These are phyloP conservation scores for Hemicordylus capensis DNA, from an alignment of 2,113 vertebrate genomes.

Conservation along the genomic window DNA sequence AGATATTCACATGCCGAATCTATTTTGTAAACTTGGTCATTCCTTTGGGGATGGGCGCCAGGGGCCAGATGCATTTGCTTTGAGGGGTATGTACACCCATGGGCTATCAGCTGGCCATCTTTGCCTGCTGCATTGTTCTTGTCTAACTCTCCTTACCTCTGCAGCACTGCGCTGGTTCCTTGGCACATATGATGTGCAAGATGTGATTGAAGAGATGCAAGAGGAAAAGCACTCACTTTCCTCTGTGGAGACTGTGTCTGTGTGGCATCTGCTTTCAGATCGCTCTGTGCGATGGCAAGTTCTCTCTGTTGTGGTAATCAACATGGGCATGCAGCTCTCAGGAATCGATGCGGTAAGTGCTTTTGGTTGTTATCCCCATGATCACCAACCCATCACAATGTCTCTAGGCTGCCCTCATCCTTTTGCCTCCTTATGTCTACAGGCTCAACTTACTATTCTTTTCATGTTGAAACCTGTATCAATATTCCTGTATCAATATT, in stretches of 20 bases:
- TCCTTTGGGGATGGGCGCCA: neutral
- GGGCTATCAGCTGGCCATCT: no score
- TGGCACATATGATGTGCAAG: slow-evolving; percentile 76
- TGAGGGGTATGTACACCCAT: neutral
- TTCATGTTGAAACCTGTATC: neutral
- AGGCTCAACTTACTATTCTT: neutral
- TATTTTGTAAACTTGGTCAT: neutral
- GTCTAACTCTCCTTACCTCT: neutral
- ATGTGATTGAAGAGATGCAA: slow-evolving; percentile 86
- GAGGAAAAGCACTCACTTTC: slow-evolving; percentile 83
- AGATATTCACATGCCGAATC: neutral
- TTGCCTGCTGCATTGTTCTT: neutral
- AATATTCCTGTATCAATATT: neutral
- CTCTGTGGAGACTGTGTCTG: slow-evolving; percentile 75
- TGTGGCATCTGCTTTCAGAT: slow-evolving; percentile 79
- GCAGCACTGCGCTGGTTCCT: slow-evolving; percentile 82
- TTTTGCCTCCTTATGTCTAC: neutral
- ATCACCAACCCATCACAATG: neutral
- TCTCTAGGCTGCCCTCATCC: neutral
- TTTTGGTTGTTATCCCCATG: neutral
- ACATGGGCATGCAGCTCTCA: slow-evolving; percentile 90
- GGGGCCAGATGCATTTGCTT: neutral
- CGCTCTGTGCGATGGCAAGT: slow-evolving; percentile 82
- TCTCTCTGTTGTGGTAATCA: slow-evolving; percentile 83
- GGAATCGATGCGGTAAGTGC: slow-evolving; percentile 89